Base-by-base conservation (phyloP, 2,888 invertebrate genomes). In the Brachynemurus nebulosus region DNA sequence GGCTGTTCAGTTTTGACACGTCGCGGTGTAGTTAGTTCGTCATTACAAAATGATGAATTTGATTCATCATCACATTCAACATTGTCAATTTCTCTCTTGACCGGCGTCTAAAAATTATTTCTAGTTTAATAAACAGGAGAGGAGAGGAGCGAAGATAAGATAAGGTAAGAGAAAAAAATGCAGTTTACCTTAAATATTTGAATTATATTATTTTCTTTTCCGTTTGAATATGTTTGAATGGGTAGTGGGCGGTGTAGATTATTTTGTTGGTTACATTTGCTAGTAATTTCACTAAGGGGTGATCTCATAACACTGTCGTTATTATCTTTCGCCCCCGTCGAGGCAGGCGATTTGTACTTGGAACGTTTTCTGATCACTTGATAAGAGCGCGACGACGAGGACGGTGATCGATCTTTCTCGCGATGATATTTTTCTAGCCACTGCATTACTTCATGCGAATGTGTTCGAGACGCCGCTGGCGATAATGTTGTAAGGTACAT, bases 381-480 rank as follows among this genome's bases (percentile, higher is more conserved):
- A 7, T 20, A 37, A 14, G 20, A 12, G 3, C 37, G 37, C 7
- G 37, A 18, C 2, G 40, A 40, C n/a, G 42, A 35, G 3, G 40
- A 40, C n/a, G 42, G 42, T 7, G 42, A 42, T 35, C 42, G 17
- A 35, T 42, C 51, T 34, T 42, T 48, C 42, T 46, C 51, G 25
- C 43, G 42, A 17, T 47, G 46, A 44, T 49, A 50, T 39, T 68
- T 69, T 50, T 71, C 70, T 17, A 72, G 50, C 72, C 73, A 73
- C 44, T 65, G 60, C 2, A 66, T 61, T 2, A 72, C 70, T 20
- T 39, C 39, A 17, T 36, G 18, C 6, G 36, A 36, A 23, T 20
- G 21, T n/a, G 33, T 14, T 12, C 34, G 16, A n/a, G 42, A 20
- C 19, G 42, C 34, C 12, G 25, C 33, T 8, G 42, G 42, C 14